phyloP scores from a whole-genome alignment of 2,113 vertebrate genomes.

The Microtus pennsylvanicus region DNA sequence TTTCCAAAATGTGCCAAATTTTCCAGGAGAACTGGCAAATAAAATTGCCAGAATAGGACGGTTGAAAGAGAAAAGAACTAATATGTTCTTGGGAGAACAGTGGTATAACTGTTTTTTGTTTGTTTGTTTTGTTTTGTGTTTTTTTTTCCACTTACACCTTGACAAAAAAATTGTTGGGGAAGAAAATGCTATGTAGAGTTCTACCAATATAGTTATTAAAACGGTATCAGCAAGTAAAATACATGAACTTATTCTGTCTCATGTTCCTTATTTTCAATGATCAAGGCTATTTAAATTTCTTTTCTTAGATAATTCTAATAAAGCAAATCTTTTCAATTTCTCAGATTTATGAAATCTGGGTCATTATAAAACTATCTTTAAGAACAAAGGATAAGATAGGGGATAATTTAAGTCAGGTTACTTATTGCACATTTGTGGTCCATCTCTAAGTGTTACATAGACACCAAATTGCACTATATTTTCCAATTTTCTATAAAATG shows the following conservation, averaged over 20 bases:
- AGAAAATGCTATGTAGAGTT: background rate
- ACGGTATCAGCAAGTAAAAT: background rate
- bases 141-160: background rate
- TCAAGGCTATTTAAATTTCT: background rate
- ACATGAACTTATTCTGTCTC: background rate
- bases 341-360: background rate
- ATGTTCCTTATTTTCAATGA: background rate
- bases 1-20: slow-evolving; percentile 39
- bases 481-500: background rate
- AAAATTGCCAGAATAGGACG: slow-evolving; percentile 44
- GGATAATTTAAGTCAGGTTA: background rate
- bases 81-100: slow-evolving; percentile 58
- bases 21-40: slow-evolving; percentile 58
- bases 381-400: background rate
- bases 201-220: background rate
- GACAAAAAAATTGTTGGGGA: background rate
- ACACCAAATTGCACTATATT: background rate
- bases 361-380: background rate
- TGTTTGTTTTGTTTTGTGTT: no score
- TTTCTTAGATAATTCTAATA: background rate
- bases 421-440: background rate
- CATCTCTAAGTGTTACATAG: background rate
- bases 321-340: background rate
- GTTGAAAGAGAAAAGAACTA: slow-evolving; percentile 54
- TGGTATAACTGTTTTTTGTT: background rate